phyloP scores from a whole-genome alignment of 2,113 vertebrate genomes.

The Clupea harengus region DNA sequence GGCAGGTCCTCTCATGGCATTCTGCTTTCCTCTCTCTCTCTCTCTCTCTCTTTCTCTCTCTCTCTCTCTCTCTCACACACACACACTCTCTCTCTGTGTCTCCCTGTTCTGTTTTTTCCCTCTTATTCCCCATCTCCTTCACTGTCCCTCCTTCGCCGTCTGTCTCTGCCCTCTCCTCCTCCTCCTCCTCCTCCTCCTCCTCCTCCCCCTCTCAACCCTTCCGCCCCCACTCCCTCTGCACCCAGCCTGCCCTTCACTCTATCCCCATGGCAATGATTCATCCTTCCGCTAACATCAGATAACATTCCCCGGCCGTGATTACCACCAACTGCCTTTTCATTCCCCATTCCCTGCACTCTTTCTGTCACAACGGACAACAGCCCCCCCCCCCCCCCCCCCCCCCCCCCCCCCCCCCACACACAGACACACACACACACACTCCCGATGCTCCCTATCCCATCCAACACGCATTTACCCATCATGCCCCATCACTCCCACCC shows the following conservation, averaged over 20 bases:
- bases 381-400: neutral
- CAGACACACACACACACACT: slow-evolving; percentile 23
- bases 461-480: neutral
- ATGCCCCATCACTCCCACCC: neutral
- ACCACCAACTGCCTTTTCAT: neutral
- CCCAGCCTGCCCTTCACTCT: neutral
- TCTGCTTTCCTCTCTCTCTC: neutral
- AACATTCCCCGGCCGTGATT: neutral
- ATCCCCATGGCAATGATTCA: neutral
- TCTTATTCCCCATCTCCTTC: neutral
- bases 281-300: neutral
- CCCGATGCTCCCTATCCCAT: neutral
- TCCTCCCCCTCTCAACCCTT: neutral
- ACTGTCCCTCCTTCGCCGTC: neutral
- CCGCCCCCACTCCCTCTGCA: neutral
- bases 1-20: neutral
- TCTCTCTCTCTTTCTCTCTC: neutral
- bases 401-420: slow-evolving; percentile 1
- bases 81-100: neutral
- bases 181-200: neutral
- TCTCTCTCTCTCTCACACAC: neutral
- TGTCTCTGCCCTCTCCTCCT: neutral
- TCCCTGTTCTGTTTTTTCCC: neutral
- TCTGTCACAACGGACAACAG: neutral
- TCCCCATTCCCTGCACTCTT: neutral